Evolutionary conservation across 1,140 invertebrate species (phyloP), one percentile per base, ranked within the genome.

Genomic region (Saccostrea echinata): DNA sequence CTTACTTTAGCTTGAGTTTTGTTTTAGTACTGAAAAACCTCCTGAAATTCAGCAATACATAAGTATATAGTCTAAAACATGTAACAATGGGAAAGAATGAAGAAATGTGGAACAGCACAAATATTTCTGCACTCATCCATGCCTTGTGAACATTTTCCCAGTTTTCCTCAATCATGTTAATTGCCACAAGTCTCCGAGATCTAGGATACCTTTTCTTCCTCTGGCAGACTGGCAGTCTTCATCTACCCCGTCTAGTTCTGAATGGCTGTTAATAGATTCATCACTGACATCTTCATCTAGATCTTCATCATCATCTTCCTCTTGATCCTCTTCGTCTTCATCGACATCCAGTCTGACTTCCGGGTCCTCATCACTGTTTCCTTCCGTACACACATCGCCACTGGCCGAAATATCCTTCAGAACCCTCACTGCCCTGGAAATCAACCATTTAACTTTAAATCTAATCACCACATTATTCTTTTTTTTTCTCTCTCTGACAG

Each of bases 201-300:
- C 55, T n/a, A 61, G n/a, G 18, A 61, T 61, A 61, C 55, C 55
- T 61, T n/a, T 61, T 61, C 18, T 61, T 61, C n/a, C n/a, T n/a
- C 18, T n/a, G n/a, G 18, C 55, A 18, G n/a, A 6, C 4, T n/a
- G 18, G 3, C 16, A 61, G 55, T 76, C 68, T 35, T 76, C 68
- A 11, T 76, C 68, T 27, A 24, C 24, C 64, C 57, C 57, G 8
- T 71, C 64, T 16, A 9, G 13, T 3, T 76, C 68, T 12, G 68
- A 33, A 12, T 76, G 13, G 30, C 24, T 76, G 8, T 16, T 16
- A 33, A 16, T 18, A 18, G 27, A 13, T 16, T 76, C 68, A 76
- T 76, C 68, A 16, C 68, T 76, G 68, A 13, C 27, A 76, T 76
- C 68, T 76, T 76, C 68, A 30, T 76, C 68, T 76, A 76, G 11